These are phyloP conservation scores for Sinohyriopsis cumingii DNA, from an alignment of 2,888 invertebrate species.

Conservation along the genomic window DNA sequence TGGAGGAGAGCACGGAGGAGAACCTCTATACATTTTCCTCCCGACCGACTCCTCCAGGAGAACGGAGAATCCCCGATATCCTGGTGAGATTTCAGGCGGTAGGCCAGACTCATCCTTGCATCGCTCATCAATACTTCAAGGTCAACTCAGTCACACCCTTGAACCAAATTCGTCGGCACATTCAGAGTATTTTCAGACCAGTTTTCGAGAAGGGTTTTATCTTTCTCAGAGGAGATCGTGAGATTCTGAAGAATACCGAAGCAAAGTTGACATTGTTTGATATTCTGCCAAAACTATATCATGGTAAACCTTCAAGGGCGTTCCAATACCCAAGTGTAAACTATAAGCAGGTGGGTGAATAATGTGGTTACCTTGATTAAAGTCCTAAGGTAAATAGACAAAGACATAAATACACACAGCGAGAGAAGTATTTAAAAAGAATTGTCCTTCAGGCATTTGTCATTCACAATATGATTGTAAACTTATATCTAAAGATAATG, in stretches of 20 bases:
- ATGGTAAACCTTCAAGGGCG: slow-evolving; percentile 11
- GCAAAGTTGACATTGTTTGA: slow-evolving; percentile 31
- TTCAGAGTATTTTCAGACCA: slow-evolving; percentile 26
- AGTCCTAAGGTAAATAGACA: no score
- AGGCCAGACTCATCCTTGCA: slow-evolving; percentile 22
- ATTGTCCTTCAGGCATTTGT: no score
- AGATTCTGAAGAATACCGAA: slow-evolving; percentile 33
- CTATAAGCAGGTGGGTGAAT: slow-evolving; percentile 34
- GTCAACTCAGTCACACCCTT: slow-evolving; percentile 33
- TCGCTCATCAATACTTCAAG: slow-evolving; percentile 22
- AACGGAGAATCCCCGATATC: slow-evolving; percentile 28
- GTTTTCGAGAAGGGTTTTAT: slow-evolving; percentile 39
- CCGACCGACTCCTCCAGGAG: slow-evolving; percentile 33
- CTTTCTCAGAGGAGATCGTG: slow-evolving; percentile 32
- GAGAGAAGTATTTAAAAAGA: no score
- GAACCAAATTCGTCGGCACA: slow-evolving; percentile 20
- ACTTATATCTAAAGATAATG: no score
- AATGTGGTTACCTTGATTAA: background rate
- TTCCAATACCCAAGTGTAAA: slow-evolving; percentile 39
- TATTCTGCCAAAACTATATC: slow-evolving; percentile 37
- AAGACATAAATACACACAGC: no score
- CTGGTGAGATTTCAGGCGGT: slow-evolving; percentile 40
- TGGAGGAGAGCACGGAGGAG: slow-evolving; percentile 5
- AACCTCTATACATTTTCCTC: slow-evolving; percentile 34
- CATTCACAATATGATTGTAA: no score